Evolutionary conservation across 92 coral and sea anemone species (phyloP).

Genomic region (Epizoanthus ramosus): DNA sequence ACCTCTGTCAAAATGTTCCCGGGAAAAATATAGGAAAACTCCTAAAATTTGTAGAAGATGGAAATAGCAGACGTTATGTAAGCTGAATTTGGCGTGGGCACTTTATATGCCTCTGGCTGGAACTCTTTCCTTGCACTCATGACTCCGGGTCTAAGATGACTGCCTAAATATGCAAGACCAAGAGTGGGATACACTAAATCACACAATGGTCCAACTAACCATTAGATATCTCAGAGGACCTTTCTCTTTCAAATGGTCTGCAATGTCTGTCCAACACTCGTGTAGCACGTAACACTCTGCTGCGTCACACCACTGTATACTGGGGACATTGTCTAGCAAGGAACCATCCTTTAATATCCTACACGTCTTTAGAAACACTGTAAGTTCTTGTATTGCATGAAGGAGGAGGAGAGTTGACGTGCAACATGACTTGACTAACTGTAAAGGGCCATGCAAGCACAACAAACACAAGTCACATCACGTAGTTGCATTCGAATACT

Average conservation of each 20-base stretch:
- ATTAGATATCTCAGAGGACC: constrained; percentile 25
- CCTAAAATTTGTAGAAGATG: too few species aligned
- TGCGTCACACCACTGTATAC: constrained; percentile 45
- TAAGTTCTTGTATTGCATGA: constrained; percentile 66
- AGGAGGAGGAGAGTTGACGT: constrained; percentile 55
- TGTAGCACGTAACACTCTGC: constrained; percentile 39
- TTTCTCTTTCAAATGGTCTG: constrained; percentile 28
- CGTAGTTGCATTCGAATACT: too few species aligned
- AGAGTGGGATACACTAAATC: not conserved
- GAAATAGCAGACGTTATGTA: too few species aligned
- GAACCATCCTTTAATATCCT: constrained; percentile 39
- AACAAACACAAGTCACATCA: too few species aligned
- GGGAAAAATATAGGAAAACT: too few species aligned
- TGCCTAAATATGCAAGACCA: too few species aligned
- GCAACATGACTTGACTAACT: constrained; percentile 26
- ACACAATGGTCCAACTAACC: constrained; percentile 4
- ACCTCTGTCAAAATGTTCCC: too few species aligned
- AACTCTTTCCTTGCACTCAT: too few species aligned
- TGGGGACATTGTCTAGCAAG: not conserved
- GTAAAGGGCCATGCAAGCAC: constrained; percentile 1
- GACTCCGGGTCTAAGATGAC: too few species aligned
- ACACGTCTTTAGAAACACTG: constrained; percentile 51
- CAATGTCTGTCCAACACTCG: constrained; percentile 26
- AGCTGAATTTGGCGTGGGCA: too few species aligned
- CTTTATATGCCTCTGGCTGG: too few species aligned